phyloP scores from a whole-genome alignment of 2,797 vertebrate species.

The Salmo trutta region DNA sequence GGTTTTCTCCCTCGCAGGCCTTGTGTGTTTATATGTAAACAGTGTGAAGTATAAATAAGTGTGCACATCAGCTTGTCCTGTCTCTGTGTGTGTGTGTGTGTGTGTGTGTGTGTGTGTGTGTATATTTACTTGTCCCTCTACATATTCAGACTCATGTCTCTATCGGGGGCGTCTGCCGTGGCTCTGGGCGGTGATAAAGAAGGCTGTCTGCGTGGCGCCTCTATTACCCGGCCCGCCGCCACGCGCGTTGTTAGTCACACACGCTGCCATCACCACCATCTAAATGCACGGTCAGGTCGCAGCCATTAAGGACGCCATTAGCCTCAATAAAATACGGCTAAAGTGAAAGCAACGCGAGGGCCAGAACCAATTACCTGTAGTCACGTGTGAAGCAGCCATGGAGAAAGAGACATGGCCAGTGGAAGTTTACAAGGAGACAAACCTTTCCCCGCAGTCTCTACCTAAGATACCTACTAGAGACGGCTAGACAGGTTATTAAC shows the following conservation, averaged over 20 bases:
- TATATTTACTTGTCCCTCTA: neutral
- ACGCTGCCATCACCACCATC: conserved; percentile 77
- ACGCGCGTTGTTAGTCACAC: neutral
- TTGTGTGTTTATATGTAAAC: neutral
- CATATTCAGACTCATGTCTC: neutral
- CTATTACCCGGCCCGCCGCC: neutral
- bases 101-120: neutral
- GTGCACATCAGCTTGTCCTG: conserved; percentile 23
- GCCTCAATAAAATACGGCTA: conserved; percentile 53
- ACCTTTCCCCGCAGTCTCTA: neutral
- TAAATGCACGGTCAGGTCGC: conserved; percentile 81
- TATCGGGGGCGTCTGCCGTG: neutral
- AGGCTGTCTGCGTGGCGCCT: neutral
- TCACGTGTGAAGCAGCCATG: neutral
- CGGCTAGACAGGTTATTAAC: neutral
- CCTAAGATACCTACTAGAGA: neutral
- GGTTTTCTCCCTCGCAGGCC: neutral
- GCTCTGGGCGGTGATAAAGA: neutral
- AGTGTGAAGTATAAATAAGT: conserved; percentile 4
- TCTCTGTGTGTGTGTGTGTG: conserved; percentile 5
- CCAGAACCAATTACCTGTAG: conserved; percentile 47
- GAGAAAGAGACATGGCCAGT: neutral
- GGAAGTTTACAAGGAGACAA: neutral
- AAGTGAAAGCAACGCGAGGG: conserved; percentile 36
- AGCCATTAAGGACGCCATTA: conserved; percentile 81